Percentiles rank a stretch among this genome's conserved stretches.
Evolutionary conservation across 1,140 invertebrate species (phyloP).

Genomic region (Asbolus verrucosus): DNA sequence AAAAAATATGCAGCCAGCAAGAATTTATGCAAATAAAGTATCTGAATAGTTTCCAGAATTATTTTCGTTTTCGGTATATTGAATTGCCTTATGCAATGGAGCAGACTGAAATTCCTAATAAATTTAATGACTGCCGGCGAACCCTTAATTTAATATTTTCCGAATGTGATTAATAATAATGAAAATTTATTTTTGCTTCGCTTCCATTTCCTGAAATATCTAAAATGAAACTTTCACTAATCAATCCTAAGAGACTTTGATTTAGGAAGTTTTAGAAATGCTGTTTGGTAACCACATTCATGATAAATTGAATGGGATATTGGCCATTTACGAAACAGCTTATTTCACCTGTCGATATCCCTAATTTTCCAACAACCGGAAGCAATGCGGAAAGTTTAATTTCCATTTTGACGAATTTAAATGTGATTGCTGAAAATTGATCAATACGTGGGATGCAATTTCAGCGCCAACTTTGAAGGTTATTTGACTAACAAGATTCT

Average conservation of each 20-base stretch:
- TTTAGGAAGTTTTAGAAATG: slow-evolving; percentile 23
- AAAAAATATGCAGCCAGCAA: neutral
- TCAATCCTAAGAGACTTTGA: slow-evolving; percentile 11
- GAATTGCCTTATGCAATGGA: too few relatives aligned
- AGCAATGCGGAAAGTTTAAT: slow-evolving; percentile 41
- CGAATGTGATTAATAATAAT: neutral
- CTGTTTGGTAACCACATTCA: slow-evolving; percentile 20
- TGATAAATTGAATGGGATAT: slow-evolving; percentile 45
- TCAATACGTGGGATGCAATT: slow-evolving; percentile 5
- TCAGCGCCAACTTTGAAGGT: neutral
- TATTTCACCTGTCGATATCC: slow-evolving; percentile 52
- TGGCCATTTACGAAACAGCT: slow-evolving; percentile 46
- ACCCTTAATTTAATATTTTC: neutral
- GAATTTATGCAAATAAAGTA: too few relatives aligned
- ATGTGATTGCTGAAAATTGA: slow-evolving; percentile 37
- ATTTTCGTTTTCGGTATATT: neutral
- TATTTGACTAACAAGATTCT: too few relatives aligned
- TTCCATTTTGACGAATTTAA: slow-evolving; percentile 44
- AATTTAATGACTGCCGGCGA: neutral
- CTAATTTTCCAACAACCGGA: slow-evolving; percentile 46
- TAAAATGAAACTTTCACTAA: slow-evolving; percentile 5
- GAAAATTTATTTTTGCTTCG: slow-evolving; percentile 15
- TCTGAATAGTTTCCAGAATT: neutral
- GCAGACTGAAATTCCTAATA: too few relatives aligned
- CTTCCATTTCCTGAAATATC: slow-evolving; percentile 18